Conservation (phyloP, 1,140 invertebrate genomes). For the Eumeta japonica region DNA sequence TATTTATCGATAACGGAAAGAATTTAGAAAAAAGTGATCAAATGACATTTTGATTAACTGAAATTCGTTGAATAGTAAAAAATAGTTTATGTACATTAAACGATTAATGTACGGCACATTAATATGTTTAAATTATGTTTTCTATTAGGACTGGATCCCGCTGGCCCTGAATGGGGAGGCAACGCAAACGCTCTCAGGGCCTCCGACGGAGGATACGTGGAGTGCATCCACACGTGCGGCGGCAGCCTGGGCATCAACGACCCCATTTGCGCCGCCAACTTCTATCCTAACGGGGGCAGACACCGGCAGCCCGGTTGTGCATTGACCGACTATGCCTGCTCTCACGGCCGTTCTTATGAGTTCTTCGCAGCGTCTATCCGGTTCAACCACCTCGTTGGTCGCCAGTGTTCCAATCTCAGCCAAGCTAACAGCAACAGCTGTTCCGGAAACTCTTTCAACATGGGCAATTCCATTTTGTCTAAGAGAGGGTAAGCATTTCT, state of each 20-base stretch:
- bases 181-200: slow-evolving; percentile 56
- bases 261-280: slow-evolving; percentile 67
- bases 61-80: no score
- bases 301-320: slow-evolving; percentile 30
- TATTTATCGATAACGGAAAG: no score
- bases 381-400: slow-evolving; percentile 3
- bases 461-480: slow-evolving; percentile 24
- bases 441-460: slow-evolving; percentile 15
- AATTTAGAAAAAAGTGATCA: no score
- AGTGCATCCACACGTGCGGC: slow-evolving; percentile 70
- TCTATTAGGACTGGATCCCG: slow-evolving; percentile 59
- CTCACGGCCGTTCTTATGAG: slow-evolving; percentile 25
- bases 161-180: slow-evolving; percentile 48
- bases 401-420: background rate
- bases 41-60: no score
- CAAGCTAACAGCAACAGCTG: slow-evolving; percentile 8
- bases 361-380: slow-evolving; percentile 22
- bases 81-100: no score
- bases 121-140: slow-evolving; percentile 6
- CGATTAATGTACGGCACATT: no score
- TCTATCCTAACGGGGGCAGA: slow-evolving; percentile 66
- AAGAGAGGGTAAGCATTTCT: slow-evolving; percentile 23
- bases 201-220: slow-evolving; percentile 64
- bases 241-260: slow-evolving; percentile 56
- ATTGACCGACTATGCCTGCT: slow-evolving; percentile 17